These are phyloP conservation scores for Drosophila diplacantha DNA, from an alignment of 2,888 invertebrate genomes.

Conservation along the genomic window DNA sequence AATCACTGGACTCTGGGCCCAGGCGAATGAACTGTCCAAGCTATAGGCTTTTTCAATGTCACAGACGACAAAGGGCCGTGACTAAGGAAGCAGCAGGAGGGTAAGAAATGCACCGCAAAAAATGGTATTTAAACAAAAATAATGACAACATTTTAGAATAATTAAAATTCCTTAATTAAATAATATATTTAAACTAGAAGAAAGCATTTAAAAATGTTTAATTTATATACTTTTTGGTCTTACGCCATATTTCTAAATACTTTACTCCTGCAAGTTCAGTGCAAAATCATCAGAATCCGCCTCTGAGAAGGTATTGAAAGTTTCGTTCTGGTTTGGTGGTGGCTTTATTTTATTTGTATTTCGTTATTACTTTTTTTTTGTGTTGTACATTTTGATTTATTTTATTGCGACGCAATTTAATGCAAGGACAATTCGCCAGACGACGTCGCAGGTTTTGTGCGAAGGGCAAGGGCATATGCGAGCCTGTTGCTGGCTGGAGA, in stretches of 20 bases:
- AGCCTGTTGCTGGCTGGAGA: slow-evolving; percentile 22
- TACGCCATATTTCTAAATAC: background rate
- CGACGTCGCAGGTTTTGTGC: slow-evolving; percentile 47
- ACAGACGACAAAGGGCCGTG: slow-evolving; percentile 55
- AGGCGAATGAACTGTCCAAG: slow-evolving; percentile 68
- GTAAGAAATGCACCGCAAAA: slow-evolving; percentile 8
- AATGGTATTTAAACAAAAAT: background rate
- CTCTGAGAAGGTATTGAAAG: slow-evolving; percentile 17
- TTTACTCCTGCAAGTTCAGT: slow-evolving; percentile 10
- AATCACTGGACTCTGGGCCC: slow-evolving; percentile 24
- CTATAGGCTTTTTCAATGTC: slow-evolving; percentile 68
- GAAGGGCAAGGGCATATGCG: slow-evolving; percentile 43
- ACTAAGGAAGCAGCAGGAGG: slow-evolving; percentile 18
- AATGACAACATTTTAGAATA: background rate
- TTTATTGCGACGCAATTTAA: slow-evolving; percentile 69
- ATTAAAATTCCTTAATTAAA: background rate
- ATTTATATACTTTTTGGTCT: background rate
- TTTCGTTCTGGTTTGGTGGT: slow-evolving; percentile 53
- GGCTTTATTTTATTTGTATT: slow-evolving; percentile 30
- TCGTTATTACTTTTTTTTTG: background rate
- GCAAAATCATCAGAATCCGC: slow-evolving; percentile 19
- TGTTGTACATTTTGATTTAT: slow-evolving; percentile 63
- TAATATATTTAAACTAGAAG: background rate
- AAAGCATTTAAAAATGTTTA: background rate
- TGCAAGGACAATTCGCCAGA: slow-evolving; percentile 64